phyloP scores from a whole-genome alignment of 2,797 vertebrate species.

The Poecilia velifera region DNA sequence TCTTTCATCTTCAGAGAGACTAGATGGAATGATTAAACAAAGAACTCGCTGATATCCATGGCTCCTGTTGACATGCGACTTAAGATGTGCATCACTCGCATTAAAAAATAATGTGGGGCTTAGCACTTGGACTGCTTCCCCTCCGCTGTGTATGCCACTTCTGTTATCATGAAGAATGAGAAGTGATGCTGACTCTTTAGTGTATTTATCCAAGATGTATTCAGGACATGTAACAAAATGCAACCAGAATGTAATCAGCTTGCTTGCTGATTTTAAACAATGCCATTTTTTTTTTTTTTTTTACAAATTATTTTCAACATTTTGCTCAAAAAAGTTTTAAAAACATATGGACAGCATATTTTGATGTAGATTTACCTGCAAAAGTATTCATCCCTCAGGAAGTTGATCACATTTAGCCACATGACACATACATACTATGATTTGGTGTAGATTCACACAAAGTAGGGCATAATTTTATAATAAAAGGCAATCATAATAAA shows the following conservation, averaged over 20 bases:
- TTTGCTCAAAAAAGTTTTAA: background rate
- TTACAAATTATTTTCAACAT: background rate
- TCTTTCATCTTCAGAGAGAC: conserved; percentile 80
- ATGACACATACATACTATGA: background rate
- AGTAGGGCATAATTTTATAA: background rate
- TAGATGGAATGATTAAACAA: conserved; percentile 73
- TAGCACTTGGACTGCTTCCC: conserved; percentile 31
- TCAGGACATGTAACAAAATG: conserved; percentile 12
- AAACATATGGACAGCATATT: background rate
- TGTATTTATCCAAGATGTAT: conserved; percentile 14
- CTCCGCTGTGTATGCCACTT: conserved; percentile 5
- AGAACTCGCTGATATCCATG: conserved; percentile 63
- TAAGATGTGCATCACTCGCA: conserved; percentile 60
- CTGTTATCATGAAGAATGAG: conserved; percentile 24
- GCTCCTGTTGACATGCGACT: conserved; percentile 64
- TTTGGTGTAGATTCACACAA: background rate
- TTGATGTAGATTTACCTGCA: background rate
- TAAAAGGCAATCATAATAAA: background rate
- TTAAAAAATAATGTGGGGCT: conserved; percentile 55
- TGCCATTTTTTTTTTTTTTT: background rate
- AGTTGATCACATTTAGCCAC: background rate
- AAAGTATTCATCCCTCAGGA: background rate
- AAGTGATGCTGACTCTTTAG: conserved; percentile 7
- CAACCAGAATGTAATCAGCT: conserved; percentile 1
- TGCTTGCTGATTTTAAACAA: conserved; percentile 17